These are phyloP conservation scores for Callipepla squamata DNA, from an alignment of 2,113 vertebrate genomes.

Conservation along the genomic window DNA sequence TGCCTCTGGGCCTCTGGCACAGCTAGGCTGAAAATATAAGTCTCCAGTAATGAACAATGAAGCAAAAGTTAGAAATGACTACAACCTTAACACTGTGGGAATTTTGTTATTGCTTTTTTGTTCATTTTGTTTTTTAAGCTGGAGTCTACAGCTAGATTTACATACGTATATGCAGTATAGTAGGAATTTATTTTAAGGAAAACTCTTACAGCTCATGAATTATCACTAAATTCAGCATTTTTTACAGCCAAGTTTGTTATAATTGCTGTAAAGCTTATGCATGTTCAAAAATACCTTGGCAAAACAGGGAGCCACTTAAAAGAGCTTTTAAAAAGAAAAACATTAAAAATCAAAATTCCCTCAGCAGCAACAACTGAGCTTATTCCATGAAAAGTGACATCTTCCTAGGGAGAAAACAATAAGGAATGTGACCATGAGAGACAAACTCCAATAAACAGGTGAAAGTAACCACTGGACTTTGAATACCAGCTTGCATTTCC, in stretches of 20 bases:
- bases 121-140: background rate
- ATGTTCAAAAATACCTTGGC: background rate
- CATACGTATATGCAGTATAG: background rate
- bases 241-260: background rate
- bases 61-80: background rate
- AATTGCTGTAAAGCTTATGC: background rate
- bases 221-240: background rate
- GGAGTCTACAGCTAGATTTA: background rate
- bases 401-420: background rate
- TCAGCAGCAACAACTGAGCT: background rate
- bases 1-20: background rate
- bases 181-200: background rate
- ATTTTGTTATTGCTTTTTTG: background rate
- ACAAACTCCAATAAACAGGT: background rate
- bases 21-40: background rate
- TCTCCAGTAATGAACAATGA: background rate
- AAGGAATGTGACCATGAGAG: background rate
- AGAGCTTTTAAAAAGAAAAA: background rate
- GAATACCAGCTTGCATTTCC: background rate
- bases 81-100: background rate
- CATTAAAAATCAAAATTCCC: background rate
- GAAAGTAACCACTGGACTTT: background rate
- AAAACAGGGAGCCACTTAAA: background rate
- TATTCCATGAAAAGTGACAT: background rate
- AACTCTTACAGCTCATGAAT: background rate